Evolutionary conservation across 2,797 vertebrate genomes (phyloP).

Genomic region (Enteromius fasciolatus): DNA sequence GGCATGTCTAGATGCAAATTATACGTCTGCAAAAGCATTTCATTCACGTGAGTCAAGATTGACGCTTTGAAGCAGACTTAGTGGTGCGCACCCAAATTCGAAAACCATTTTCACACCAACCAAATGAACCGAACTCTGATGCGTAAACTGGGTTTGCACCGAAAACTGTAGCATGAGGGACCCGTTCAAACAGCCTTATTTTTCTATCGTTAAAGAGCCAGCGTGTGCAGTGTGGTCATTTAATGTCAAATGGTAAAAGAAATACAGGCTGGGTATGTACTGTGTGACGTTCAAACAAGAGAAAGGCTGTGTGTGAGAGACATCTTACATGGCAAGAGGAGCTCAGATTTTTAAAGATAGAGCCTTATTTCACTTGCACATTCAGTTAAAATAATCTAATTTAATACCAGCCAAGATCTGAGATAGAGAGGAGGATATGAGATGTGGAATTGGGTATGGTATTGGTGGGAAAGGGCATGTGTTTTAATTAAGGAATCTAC

Average conservation of each 20-base stretch:
- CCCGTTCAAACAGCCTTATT: not conserved
- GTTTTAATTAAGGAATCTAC: slow-evolving; percentile 29
- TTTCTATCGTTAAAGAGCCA: not conserved
- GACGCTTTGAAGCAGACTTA: not conserved
- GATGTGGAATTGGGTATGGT: slow-evolving; percentile 3
- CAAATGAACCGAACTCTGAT: not conserved
- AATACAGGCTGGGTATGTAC: not conserved
- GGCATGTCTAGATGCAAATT: slow-evolving; percentile 3
- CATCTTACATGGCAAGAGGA: not conserved
- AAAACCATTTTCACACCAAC: not conserved
- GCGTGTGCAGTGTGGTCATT: not conserved
- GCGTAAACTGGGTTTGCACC: not conserved
- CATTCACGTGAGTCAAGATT: not conserved
- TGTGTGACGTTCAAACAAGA: slow-evolving; percentile 3
- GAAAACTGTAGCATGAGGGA: not conserved
- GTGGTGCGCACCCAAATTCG: not conserved
- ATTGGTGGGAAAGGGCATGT: slow-evolving; percentile 2
- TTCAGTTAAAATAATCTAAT: slow-evolving; percentile 31
- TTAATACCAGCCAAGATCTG: slow-evolving; percentile 3
- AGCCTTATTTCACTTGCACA: not conserved
- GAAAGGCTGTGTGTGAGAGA: slow-evolving; percentile 5
- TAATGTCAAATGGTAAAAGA: slow-evolving; percentile 4
- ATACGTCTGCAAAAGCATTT: not conserved
- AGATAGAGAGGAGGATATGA: slow-evolving; percentile 18
- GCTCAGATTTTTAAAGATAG: not conserved